Conservation (phyloP, 2,888 invertebrate species). For the Pilophorus perplexus region DNA sequence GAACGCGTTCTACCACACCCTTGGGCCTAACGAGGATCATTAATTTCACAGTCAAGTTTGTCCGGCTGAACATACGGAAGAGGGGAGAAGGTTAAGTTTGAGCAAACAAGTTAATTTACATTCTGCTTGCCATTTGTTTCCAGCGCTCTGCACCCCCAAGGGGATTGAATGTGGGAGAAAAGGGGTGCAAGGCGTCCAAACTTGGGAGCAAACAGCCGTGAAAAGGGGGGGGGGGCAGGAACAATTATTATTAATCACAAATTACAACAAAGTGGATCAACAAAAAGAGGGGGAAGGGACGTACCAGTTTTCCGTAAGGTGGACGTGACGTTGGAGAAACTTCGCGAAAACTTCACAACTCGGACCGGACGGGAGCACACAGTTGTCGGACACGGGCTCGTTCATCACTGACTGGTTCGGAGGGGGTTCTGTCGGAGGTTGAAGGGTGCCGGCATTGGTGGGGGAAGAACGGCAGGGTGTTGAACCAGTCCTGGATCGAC, state of each 20-base stretch:
- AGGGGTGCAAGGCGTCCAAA: neutral
- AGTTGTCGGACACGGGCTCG: neutral
- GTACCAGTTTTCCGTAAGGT: conserved; percentile 4
- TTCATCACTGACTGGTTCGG: conserved; percentile 19
- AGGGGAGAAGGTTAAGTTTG: conserved; percentile 23
- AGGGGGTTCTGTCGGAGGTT: neutral
- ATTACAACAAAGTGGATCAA: neutral
- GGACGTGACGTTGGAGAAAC: conserved; percentile 3
- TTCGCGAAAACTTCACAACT: neutral
- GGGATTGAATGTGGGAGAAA: neutral
- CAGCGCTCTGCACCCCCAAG: neutral
- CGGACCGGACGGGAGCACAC: neutral
- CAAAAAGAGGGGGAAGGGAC: neutral
- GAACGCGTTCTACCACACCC: neutral
- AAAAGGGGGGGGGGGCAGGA: neutral
- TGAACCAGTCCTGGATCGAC: no score
- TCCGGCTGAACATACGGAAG: conserved; percentile 19
- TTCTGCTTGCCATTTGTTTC: conserved; percentile 31
- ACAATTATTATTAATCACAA: conserved; percentile 24
- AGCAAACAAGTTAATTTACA: conserved; percentile 39
- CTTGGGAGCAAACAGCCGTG: neutral
- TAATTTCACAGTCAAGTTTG: conserved; percentile 36
- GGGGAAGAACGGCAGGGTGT: conserved; percentile 7
- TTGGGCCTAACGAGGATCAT: conserved; percentile 29
- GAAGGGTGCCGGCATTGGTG: neutral